Percentiles rank a stretch among this genome's conserved stretches.
Evolutionary conservation across 2,888 invertebrate species (phyloP).

Genomic region (Arenicola marina): DNA sequence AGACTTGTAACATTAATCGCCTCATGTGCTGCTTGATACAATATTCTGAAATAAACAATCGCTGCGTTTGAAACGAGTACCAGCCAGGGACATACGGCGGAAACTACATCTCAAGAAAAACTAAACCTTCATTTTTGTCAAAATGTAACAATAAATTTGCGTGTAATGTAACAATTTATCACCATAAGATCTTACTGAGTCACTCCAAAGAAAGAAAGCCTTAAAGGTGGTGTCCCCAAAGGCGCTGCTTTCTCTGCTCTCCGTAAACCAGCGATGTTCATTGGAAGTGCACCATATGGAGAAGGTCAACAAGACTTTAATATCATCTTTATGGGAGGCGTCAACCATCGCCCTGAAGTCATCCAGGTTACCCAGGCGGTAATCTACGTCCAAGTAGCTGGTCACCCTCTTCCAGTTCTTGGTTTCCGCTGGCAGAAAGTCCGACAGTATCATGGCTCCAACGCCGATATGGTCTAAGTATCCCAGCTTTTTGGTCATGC

Average conservation of each 20-base stretch:
- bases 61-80: too few species aligned
- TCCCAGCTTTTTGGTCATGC: conserved; percentile 1
- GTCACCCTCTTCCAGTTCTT: conserved; percentile 3
- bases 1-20: too few species aligned
- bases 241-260: conserved; percentile 13
- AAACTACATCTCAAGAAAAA: too few species aligned
- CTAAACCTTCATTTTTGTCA: too few species aligned
- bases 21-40: too few species aligned
- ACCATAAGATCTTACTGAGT: too few species aligned
- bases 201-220: too few species aligned
- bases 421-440: conserved; percentile 10
- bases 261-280: conserved; percentile 16
- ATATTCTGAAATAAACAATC: too few species aligned
- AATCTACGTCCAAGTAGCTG: conserved; percentile 16
- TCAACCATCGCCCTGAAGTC: conserved; percentile 8
- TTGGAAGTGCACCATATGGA: conserved; percentile 8
- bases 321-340: conserved; percentile 1
- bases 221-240: too few species aligned
- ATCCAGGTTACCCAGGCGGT: conserved; percentile 8
- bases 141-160: too few species aligned
- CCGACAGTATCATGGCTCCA: conserved; percentile 6
- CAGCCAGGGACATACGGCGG: too few species aligned
- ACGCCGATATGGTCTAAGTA: conserved; percentile 14
- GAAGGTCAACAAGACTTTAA: conserved; percentile 15
- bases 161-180: too few species aligned